phyloP scores from a whole-genome alignment of 2,888 invertebrate genomes.

The Leptinotarsa haldemani region DNA sequence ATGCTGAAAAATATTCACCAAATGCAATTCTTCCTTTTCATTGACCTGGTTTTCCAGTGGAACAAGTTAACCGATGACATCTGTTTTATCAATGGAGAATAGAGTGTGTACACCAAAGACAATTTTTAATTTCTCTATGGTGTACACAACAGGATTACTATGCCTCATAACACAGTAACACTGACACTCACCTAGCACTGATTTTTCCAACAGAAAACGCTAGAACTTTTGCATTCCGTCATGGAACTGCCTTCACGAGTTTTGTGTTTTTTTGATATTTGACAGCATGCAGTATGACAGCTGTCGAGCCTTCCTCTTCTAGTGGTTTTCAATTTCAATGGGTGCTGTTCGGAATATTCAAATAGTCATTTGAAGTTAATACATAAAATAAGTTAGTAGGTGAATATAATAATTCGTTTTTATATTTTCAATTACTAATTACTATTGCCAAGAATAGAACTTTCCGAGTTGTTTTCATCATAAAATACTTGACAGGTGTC shows the following conservation, averaged over 20 bases:
- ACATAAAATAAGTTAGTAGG: constrained; percentile 5
- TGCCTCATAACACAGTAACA: too few species aligned
- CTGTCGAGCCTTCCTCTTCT: not conserved
- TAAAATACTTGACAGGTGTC: constrained; percentile 18
- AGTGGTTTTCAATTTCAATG: constrained; percentile 1
- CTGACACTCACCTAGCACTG: too few species aligned
- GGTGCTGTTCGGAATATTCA: not conserved
- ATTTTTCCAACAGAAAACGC: too few species aligned
- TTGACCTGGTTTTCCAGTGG: too few species aligned
- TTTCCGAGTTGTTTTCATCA: not conserved
- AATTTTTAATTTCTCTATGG: too few species aligned
- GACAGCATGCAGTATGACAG: not conserved
- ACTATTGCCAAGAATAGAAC: not conserved
- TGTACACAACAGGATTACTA: too few species aligned
- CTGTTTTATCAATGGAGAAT: too few species aligned
- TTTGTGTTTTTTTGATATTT: not conserved
- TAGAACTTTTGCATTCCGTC: too few species aligned
- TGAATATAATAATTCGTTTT: not conserved
- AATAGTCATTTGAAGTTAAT: constrained; percentile 1
- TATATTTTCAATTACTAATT: not conserved
- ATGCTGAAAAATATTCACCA: too few species aligned
- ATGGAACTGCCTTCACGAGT: not conserved
- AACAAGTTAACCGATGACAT: too few species aligned
- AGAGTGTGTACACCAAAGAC: too few species aligned
- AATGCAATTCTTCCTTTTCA: too few species aligned